Evolutionary conservation across 1,140 invertebrate genomes (phyloP).

Genomic region (Drosophila yakuba): DNA sequence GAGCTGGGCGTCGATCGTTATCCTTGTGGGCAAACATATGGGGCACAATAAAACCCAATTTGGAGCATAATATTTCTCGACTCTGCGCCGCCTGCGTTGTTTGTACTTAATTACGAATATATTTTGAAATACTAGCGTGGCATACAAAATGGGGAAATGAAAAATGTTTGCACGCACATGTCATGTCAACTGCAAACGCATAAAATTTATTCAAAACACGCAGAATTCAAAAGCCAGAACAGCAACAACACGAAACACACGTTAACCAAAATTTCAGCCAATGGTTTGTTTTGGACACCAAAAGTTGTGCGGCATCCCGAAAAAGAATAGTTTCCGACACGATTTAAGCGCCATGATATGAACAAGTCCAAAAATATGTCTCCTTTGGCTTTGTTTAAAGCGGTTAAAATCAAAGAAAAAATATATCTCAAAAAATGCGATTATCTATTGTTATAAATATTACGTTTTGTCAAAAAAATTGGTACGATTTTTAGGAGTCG

Average conservation of each 20-base stretch:
- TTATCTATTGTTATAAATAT: too few species aligned
- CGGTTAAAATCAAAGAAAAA: conserved; percentile 5
- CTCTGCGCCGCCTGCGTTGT: conserved; percentile 23
- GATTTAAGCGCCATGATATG: conserved; percentile 34
- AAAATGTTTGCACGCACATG: conserved; percentile 82
- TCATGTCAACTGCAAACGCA: conserved; percentile 82
- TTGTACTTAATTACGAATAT: conserved; percentile 77
- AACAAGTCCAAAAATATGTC: conserved; percentile 14
- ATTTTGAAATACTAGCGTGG: conserved; percentile 80
- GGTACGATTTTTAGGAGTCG: too few species aligned
- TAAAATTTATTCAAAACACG: conserved; percentile 82
- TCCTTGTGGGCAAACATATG: conserved; percentile 52
- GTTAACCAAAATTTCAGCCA: conserved; percentile 51
- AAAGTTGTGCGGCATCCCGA: conserved; percentile 14
- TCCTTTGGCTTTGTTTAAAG: background rate
- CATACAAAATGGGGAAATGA: conserved; percentile 78
- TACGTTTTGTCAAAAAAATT: too few species aligned
- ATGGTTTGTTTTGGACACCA: conserved; percentile 12
- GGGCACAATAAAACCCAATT: conserved; percentile 77
- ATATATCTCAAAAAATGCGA: background rate
- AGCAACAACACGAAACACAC: conserved; percentile 63
- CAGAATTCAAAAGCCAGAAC: conserved; percentile 63
- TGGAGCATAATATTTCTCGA: conserved; percentile 59
- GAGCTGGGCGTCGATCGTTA: conserved; percentile 61
- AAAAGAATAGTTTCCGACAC: conserved; percentile 40